phyloP scores from a whole-genome alignment of 2,797 vertebrate genomes.

The Hafferia zeledoni region DNA sequence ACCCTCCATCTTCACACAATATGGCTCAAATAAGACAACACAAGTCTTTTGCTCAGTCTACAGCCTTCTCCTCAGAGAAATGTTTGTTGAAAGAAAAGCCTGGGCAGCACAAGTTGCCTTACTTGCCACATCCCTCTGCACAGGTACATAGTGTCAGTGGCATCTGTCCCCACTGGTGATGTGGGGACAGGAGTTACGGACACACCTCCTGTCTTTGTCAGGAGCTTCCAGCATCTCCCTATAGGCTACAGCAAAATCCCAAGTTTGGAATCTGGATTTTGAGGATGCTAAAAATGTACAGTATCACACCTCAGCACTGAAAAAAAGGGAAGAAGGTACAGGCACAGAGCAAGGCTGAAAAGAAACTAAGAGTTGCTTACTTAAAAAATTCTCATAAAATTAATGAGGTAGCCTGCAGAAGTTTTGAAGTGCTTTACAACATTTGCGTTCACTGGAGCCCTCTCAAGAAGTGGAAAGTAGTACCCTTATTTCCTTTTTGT shows the following conservation, averaged over 20 bases:
- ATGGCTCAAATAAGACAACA: not conserved
- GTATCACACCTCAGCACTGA: not conserved
- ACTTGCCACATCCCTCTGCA: not conserved
- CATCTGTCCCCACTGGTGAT: not conserved
- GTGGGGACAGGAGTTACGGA: not conserved
- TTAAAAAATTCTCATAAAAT: not conserved
- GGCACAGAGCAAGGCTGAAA: not conserved
- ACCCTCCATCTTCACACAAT: not conserved
- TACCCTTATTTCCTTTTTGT: not conserved
- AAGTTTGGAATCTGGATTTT: not conserved
- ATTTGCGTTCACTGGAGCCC: not conserved
- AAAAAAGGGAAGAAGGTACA: not conserved
- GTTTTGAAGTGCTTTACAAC: not conserved
- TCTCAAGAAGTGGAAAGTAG: not conserved
- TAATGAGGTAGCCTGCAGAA: not conserved
- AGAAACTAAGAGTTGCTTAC: not conserved
- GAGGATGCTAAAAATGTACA: not conserved
- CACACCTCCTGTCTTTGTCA: not conserved
- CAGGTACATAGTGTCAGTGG: fast-evolving
- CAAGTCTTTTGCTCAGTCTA: not conserved
- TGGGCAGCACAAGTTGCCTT: not conserved
- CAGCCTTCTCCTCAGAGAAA: not conserved
- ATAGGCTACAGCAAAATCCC: not conserved
- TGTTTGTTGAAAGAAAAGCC: not conserved
- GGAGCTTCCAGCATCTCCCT: not conserved